Evolutionary conservation across 2,113 vertebrate genomes (phyloP), one percentile per base, ranked within the genome.

Genomic region (Burhinus oedicnemus): DNA sequence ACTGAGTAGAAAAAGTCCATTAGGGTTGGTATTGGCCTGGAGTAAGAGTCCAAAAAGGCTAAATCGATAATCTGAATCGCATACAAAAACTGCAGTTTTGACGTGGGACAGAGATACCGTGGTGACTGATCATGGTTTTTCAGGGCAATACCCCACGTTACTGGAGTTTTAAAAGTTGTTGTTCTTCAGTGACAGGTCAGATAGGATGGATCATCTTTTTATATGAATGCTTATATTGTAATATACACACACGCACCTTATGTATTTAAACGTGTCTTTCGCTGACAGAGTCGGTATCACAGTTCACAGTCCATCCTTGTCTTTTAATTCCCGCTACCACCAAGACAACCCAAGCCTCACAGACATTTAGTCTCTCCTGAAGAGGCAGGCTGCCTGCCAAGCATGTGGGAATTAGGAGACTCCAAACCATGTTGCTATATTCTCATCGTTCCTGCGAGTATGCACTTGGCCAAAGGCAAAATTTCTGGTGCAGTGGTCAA

Each of bases 391-490:
- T 71, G 47, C 52, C 44, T 79, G 69, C 34, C 26, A 36, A 61
- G 52, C 44, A 25, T 15, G 47, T 69, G 52, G 69, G 30, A 92
- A 72, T 32, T 64, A 18, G 57, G 61, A 32, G 34, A 38, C 29
- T 79, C 54, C 1, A 7, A 87, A 55, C 7, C 51, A 60, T 0
- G 0, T 14, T 36, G 30, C 61, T 85, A 5, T 57, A 5, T 34
- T 40, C 36, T 84, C 34, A 47, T 78, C 6, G 0, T 15, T 91
- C 52, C 83, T 72, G 13, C 0, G 3, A 69, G 27, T 5, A 54
- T 32, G 36, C 12, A 4, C 42, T n/a, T 61, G 74, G 55, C 92
- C 77, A 66, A 40, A 88, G 74, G 66, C 87, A 95, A 65, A 55
- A 57, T 68, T 93, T 72, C 88, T 90, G 55, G 77, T 68, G 42